These are phyloP conservation scores for Calephelis virginiensis DNA, from an alignment of 1,140 invertebrate species.

Conservation along the genomic window DNA sequence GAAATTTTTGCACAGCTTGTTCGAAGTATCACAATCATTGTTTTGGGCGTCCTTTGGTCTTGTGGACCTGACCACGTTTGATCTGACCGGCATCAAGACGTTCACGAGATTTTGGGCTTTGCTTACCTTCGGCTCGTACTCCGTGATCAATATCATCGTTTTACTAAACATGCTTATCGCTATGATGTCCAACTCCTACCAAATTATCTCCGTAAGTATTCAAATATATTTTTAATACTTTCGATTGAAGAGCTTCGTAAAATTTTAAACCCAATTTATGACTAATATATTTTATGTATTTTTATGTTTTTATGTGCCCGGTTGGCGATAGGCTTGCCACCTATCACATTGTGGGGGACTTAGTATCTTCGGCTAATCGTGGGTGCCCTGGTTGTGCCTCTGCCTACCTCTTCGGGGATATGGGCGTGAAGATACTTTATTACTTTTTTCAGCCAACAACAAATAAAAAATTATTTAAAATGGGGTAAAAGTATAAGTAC, in stretches of 20 bases:
- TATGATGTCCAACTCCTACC: conserved; percentile 98
- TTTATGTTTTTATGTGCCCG: too few species aligned
- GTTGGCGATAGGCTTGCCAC: too few species aligned
- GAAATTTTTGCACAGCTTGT: conserved; percentile 82
- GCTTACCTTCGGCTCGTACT: conserved; percentile 93
- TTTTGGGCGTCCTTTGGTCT: conserved; percentile 97
- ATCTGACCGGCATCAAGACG: conserved; percentile 91
- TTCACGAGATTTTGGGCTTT: conserved; percentile 93
- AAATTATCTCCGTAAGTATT: conserved; percentile 90
- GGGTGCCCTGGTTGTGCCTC: too few species aligned
- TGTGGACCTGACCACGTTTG: conserved; percentile 91
- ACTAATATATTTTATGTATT: background rate
- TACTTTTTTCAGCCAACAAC: too few species aligned
- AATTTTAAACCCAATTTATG: background rate
- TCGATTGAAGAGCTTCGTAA: too few species aligned
- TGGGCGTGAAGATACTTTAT: too few species aligned
- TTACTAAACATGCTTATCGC: conserved; percentile 96
- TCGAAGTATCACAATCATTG: conserved; percentile 95
- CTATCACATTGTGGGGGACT: too few species aligned
- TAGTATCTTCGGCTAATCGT: background rate
- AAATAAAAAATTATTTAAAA: too few species aligned
- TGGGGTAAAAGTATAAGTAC: too few species aligned
- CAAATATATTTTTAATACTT: background rate
- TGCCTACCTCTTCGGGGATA: too few species aligned
- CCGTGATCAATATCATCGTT: conserved; percentile 95